Evolutionary conservation across 1,140 invertebrate species (phyloP).

Genomic region (Drosophila lacertosa): DNA sequence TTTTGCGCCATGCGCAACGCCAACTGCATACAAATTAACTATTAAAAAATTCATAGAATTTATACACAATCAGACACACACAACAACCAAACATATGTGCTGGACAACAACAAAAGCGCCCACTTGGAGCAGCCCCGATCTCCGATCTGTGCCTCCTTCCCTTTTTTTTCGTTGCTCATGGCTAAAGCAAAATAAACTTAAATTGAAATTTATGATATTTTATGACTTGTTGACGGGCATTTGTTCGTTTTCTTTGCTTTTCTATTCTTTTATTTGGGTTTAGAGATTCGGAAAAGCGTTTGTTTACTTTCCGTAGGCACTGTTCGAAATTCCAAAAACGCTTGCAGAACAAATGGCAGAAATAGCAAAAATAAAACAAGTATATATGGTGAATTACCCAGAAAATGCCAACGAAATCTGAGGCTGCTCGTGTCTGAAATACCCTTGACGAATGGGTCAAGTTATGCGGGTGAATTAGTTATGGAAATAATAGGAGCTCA

Average conservation of each 20-base stretch:
- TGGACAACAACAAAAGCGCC: slow-evolving; percentile 57
- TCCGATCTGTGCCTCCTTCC: not conserved
- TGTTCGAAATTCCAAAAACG: slow-evolving; percentile 45
- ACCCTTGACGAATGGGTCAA: not conserved
- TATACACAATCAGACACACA: slow-evolving; percentile 61
- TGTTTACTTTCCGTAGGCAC: slow-evolving; percentile 44
- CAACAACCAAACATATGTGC: slow-evolving; percentile 11
- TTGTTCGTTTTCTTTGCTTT: not conserved
- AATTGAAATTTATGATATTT: slow-evolving; percentile 83
- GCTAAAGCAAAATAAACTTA: slow-evolving; percentile 76
- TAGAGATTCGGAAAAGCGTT: slow-evolving; percentile 34
- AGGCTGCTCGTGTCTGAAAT: not conserved
- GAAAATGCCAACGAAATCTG: slow-evolving; percentile 7
- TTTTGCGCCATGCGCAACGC: slow-evolving; percentile 78
- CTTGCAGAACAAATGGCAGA: slow-evolving; percentile 18
- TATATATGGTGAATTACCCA: slow-evolving; percentile 22
- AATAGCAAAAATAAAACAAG: slow-evolving; percentile 36
- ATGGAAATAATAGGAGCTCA: too few species aligned
- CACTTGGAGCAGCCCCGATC: slow-evolving; percentile 43
- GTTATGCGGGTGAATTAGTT: not conserved
- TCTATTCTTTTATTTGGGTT: slow-evolving; percentile 10
- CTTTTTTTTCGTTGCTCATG: slow-evolving; percentile 27
- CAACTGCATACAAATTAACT: slow-evolving; percentile 81
- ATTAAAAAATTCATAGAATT: slow-evolving; percentile 83
- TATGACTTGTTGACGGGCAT: slow-evolving; percentile 77